Evolutionary conservation across 2,888 invertebrate genomes (phyloP), one percentile per base, ranked within the genome.

Genomic region (Synergus laeviventris): DNA sequence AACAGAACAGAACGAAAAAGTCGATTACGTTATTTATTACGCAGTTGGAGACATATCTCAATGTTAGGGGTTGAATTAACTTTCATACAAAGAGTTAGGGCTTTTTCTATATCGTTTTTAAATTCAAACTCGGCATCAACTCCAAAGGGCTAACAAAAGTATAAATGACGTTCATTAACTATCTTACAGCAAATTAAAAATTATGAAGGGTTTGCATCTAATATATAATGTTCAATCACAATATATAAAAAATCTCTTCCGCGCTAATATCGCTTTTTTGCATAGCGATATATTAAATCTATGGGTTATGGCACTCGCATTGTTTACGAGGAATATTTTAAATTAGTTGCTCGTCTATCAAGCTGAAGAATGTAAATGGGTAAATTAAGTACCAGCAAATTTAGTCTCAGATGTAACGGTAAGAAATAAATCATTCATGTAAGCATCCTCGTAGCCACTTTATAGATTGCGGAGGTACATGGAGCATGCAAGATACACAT

Each of bases 41-140:
- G 62, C 78, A 77, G 78, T 76, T 76, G 78, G 78, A 78, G 74
- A 79, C 49, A 76, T n/a, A n/a, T 75, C 78, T 76, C 74, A 75
- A 74, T 77, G 59, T 31, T 75, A 24, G 18, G 24, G 21, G 45
- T 18, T 54, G 9, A 54, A 11, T 54, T 54, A 16, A 54, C 11
- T 54, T 54, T 54, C 9, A 54, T 8, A 18, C 8, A 42, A 18
- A 36, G 14, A 49, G 21, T 36, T 24, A 45, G 7, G 75, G 39
- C 39, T 12, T 11, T 36, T 60, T 38, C 42, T 39, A 18, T n/a
- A n/a, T n/a, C n/a, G n/a, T 74, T 74, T 74, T 3, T 1, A 61
- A 42, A 38, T 54, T 36, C 39, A 21, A 59, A 36, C 36, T 39
- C 60, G 14, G 16, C 1, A 62, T 62, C 2, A 38, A 31, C 4